phyloP scores from a whole-genome alignment of 2,113 vertebrate genomes.

The Archocentrus centrarchus region DNA sequence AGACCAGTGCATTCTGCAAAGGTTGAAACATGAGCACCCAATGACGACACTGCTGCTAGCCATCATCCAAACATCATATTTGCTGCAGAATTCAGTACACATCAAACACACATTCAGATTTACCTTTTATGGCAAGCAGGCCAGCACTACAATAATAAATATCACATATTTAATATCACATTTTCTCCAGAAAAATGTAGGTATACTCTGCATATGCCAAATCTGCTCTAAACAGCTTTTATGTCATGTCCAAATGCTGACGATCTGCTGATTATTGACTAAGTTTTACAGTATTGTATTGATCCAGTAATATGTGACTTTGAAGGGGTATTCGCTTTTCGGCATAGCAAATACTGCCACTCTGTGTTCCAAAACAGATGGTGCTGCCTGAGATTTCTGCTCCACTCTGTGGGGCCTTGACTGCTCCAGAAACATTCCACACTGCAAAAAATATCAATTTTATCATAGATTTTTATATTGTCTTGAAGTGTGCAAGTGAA shows the following conservation, averaged over 20 bases:
- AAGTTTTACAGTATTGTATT: constrained; percentile 20
- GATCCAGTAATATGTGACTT: constrained; percentile 41
- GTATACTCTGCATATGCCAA: neutral
- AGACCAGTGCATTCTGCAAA: neutral
- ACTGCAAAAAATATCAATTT: neutral
- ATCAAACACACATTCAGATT: neutral
- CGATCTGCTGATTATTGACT: neutral
- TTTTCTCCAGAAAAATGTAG: neutral
- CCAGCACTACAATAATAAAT: neutral
- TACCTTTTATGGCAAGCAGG: neutral
- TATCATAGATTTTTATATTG: neutral
- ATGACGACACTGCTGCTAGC: neutral
- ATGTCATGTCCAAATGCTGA: neutral
- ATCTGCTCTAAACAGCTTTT: neutral
- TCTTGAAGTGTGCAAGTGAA: neutral
- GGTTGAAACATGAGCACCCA: neutral
- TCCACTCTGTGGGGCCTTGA: neutral
- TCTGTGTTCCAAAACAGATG: constrained; percentile 74
- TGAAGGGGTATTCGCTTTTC: constrained; percentile 44
- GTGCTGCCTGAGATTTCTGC: constrained; percentile 58
- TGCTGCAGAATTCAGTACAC: neutral
- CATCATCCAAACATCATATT: neutral
- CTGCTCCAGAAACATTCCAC: neutral
- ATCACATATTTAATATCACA: neutral
- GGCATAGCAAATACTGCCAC: constrained; percentile 81